phyloP scores from a whole-genome alignment of 1,140 invertebrate genomes.

The Cheumatopsyche charites region DNA sequence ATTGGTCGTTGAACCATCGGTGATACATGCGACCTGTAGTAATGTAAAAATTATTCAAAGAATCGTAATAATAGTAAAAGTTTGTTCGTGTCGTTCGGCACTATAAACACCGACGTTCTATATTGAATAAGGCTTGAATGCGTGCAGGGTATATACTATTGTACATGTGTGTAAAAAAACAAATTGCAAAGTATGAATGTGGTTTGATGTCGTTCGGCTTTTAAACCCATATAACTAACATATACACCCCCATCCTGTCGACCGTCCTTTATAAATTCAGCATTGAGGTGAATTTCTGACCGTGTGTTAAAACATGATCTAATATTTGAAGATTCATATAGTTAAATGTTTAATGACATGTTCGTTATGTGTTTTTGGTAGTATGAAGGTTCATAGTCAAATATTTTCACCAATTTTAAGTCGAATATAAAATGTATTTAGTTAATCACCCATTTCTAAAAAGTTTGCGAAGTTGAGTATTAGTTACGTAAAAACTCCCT shows the following conservation, averaged over 20 bases:
- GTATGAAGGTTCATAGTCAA: no score
- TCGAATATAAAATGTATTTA: no score
- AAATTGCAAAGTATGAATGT: slow-evolving; percentile 46
- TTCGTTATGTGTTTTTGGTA: no score
- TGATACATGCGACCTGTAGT: slow-evolving; percentile 41
- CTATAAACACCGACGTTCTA: slow-evolving; percentile 24
- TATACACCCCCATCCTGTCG: not conserved
- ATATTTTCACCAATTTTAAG: no score
- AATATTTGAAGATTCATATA: no score
- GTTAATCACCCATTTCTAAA: no score
- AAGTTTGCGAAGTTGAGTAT: no score
- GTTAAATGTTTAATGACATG: no score
- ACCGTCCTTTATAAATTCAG: slow-evolving; percentile 1
- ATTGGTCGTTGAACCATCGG: slow-evolving; percentile 27
- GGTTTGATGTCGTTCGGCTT: slow-evolving; percentile 22
- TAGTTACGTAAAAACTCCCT: no score
- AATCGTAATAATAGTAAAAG: slow-evolving; percentile 19
- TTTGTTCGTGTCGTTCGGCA: slow-evolving; percentile 32
- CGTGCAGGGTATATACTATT: slow-evolving; percentile 45
- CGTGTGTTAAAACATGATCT: no score
- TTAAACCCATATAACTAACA: not conserved
- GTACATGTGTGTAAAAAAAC: slow-evolving; percentile 12
- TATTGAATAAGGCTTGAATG: slow-evolving; percentile 44
- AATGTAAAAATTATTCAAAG: slow-evolving; percentile 10
- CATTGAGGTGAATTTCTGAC: no score